A percentile compares a stretch with the other conserved stretches of the same genome.
phyloP scores from a whole-genome alignment of 2,888 invertebrate genomes.

The Latheticus oryzae region DNA sequence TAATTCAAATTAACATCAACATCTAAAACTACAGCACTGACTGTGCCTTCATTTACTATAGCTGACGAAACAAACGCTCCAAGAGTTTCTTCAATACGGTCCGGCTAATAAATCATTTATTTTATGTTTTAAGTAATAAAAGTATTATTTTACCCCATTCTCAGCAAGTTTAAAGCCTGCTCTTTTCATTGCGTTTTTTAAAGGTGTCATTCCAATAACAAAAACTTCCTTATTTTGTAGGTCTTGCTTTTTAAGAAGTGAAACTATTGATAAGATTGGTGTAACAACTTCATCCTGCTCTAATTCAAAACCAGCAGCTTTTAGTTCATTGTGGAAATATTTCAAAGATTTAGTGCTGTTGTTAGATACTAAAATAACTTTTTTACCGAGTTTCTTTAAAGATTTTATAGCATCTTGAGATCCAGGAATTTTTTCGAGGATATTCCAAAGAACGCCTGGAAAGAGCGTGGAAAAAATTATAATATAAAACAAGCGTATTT shows the following conservation, averaged over 20 bases:
- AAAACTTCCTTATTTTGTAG: conserved; percentile 9
- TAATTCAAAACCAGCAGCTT: not conserved
- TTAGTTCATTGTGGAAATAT: not conserved
- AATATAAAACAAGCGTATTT: too few relatives aligned
- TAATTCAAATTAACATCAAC: conserved; percentile 68
- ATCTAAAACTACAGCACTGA: conserved; percentile 72
- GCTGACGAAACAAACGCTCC: conserved; percentile 21
- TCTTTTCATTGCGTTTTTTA: conserved; percentile 2
- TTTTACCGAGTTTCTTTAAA: conserved; percentile 2
- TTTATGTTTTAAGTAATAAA: not conserved
- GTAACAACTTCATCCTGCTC: not conserved
- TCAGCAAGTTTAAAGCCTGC: conserved; percentile 9
- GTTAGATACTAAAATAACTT: conserved; percentile 3
- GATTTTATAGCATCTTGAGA: not conserved
- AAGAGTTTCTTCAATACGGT: conserved; percentile 37
- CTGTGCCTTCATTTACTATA: conserved; percentile 39
- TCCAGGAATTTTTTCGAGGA: not conserved
- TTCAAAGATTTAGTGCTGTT: conserved; percentile 3
- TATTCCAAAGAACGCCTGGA: conserved; percentile 3
- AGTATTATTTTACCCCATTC: conserved; percentile 1
- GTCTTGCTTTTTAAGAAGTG: conserved; percentile 5
- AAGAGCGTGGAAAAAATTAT: too few relatives aligned
- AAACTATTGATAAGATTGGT: conserved; percentile 5
- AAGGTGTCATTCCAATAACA: conserved; percentile 3
- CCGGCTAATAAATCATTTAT: conserved; percentile 1